Evolutionary conservation across 1,140 invertebrate species (phyloP).

Genomic region (Apolygus lucorum): DNA sequence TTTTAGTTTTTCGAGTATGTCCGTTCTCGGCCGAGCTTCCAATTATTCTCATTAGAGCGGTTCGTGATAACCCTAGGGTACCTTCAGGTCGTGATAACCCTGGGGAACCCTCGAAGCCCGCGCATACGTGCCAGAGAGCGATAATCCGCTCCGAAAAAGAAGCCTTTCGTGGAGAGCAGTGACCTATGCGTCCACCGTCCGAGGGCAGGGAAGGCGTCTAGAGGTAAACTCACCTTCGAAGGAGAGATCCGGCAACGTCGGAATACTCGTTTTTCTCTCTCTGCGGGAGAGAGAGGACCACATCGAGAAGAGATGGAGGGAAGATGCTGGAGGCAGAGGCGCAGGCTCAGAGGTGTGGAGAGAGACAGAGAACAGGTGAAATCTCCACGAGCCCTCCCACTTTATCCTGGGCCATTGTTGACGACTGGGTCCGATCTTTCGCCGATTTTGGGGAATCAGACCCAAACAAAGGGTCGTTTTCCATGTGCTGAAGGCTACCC

Average conservation of each 20-base stretch:
- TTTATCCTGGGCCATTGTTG: too few species aligned
- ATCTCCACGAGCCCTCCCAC: not conserved
- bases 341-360: not conserved
- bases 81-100: not conserved
- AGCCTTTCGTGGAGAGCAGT: not conserved
- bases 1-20: too few species aligned
- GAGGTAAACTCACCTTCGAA: not conserved
- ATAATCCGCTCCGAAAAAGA: not conserved
- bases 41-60: not conserved
- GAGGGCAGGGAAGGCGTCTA: not conserved
- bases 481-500: too few species aligned
- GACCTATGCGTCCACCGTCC: not conserved
- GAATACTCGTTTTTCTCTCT: not conserved
- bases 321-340: not conserved
- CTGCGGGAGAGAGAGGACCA: too few species aligned
- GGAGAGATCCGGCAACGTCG: not conserved
- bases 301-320: too few species aligned
- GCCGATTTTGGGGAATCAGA: too few species aligned
- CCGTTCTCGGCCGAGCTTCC: too few species aligned
- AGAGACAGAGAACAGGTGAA: not conserved
- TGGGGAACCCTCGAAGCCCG: not conserved
- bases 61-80: not conserved
- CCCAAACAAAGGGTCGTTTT: too few species aligned
- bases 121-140: not conserved
- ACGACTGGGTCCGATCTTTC: too few species aligned